These are phyloP conservation scores for Tursiops truncatus DNA, from an alignment of 2,113 vertebrate species.

Conservation along the genomic window DNA sequence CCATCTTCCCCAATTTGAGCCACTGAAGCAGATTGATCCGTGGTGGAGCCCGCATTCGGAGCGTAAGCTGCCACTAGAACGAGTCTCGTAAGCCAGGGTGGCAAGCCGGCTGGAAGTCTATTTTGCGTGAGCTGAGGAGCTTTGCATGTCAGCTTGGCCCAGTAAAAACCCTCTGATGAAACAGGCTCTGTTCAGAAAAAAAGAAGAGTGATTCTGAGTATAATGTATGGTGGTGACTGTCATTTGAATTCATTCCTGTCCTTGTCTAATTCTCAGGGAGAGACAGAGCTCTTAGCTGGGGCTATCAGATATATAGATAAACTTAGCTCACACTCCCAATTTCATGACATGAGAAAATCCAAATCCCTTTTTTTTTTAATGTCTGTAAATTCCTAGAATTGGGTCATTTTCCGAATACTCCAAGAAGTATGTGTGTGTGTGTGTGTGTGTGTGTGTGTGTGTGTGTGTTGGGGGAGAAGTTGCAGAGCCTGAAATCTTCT, in stretches of 20 bases:
- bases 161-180: neutral
- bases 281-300: neutral
- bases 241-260: constrained; percentile 1
- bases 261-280: neutral
- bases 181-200: neutral
- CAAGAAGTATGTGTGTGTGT: neutral
- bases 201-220: neutral
- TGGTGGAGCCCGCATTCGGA: neutral
- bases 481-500: neutral
- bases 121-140: neutral
- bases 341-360: constrained; percentile 15
- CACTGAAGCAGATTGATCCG: neutral
- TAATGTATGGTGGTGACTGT: neutral
- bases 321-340: neutral
- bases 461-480: neutral
- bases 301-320: constrained; percentile 1
- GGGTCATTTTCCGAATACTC: constrained; percentile 26
- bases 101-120: neutral
- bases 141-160: neutral
- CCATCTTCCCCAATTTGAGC: neutral
- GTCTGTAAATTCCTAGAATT: constrained; percentile 50
- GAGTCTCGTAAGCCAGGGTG: neutral
- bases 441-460: neutral
- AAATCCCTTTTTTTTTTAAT: neutral
- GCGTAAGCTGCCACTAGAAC: neutral